Evolutionary conservation across 2,888 invertebrate genomes (phyloP).

Genomic region (Chaetogeoica ovagalla): DNA sequence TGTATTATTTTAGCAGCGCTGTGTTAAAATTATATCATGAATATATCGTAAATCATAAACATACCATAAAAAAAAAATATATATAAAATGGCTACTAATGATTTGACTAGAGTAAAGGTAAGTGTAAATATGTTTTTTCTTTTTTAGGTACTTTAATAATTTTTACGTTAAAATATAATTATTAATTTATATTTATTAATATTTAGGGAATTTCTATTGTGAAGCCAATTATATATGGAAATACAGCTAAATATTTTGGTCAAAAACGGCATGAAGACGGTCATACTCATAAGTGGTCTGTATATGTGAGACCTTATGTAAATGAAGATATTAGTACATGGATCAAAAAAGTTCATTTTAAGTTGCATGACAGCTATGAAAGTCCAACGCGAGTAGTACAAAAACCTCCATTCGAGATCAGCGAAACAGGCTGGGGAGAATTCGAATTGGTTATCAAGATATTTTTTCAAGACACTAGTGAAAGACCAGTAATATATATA

Average conservation of each 20-base stretch:
- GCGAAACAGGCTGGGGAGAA: constrained; percentile 99
- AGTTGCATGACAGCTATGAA: constrained; percentile 94
- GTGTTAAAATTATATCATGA: neutral
- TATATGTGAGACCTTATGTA: constrained; percentile 89
- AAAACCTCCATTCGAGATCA: constrained; percentile 95
- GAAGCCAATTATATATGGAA: constrained; percentile 95
- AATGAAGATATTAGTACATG: constrained; percentile 94
- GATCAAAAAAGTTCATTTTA: constrained; percentile 95
- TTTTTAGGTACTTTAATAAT: neutral
- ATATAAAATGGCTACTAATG: constrained; percentile 26
- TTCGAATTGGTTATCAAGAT: constrained; percentile 98
- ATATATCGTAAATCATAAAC: neutral
- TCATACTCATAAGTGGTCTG: constrained; percentile 98
- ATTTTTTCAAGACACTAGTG: constrained; percentile 94
- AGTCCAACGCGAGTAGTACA: constrained; percentile 91
- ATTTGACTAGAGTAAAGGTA: constrained; percentile 48
- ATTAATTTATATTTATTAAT: constrained; percentile 40
- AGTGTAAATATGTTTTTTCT: neutral
- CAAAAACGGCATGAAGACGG: constrained; percentile 91
- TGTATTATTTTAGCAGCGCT: too few relatives aligned
- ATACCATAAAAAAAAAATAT: neutral
- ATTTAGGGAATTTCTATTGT: constrained; percentile 80
- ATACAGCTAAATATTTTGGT: constrained; percentile 92
- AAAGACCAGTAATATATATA: constrained; percentile 77
- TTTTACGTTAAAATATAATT: neutral